phyloP scores from a whole-genome alignment of 2,888 invertebrate species.

The Athetis lepigone region DNA sequence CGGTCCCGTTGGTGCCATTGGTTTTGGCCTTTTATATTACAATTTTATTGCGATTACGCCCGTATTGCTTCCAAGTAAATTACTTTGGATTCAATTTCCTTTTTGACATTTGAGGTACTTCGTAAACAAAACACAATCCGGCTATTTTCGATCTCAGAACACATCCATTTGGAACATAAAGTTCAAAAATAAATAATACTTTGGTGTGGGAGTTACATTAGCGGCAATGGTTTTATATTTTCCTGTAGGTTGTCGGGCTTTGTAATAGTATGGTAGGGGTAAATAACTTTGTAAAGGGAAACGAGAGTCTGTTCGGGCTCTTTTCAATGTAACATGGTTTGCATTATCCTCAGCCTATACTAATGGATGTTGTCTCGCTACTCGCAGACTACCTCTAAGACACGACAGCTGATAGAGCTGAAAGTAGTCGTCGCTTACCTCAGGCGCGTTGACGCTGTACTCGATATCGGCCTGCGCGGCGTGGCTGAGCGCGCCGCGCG shows the following conservation, averaged over 20 bases:
- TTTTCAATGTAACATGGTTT: too few relatives aligned
- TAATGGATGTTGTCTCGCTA: too few relatives aligned
- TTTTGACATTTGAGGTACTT: conserved; percentile 31
- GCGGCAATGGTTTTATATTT: background rate
- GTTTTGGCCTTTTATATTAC: conserved; percentile 25
- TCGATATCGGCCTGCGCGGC: conserved; percentile 35
- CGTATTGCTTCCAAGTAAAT: conserved; percentile 34
- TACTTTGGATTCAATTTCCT: conserved; percentile 33
- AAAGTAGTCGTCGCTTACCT: too few relatives aligned
- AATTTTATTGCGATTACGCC: conserved; percentile 39
- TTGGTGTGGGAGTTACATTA: background rate
- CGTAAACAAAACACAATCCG: conserved; percentile 25
- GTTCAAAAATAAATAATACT: background rate
- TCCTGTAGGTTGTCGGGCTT: too few relatives aligned
- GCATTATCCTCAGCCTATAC: too few relatives aligned
- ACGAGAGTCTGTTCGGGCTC: too few relatives aligned
- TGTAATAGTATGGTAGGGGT: too few relatives aligned
- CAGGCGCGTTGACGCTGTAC: conserved; percentile 73
- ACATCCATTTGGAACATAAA: background rate
- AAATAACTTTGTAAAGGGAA: too few relatives aligned
- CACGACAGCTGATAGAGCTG: too few relatives aligned
- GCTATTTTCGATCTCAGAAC: background rate
- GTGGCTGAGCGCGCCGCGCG: conserved; percentile 67
- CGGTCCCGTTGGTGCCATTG: conserved; percentile 12
- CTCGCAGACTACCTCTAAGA: too few relatives aligned